Evolutionary conservation across 1,140 invertebrate species (phyloP).

Genomic region (Riptortus pedestris): DNA sequence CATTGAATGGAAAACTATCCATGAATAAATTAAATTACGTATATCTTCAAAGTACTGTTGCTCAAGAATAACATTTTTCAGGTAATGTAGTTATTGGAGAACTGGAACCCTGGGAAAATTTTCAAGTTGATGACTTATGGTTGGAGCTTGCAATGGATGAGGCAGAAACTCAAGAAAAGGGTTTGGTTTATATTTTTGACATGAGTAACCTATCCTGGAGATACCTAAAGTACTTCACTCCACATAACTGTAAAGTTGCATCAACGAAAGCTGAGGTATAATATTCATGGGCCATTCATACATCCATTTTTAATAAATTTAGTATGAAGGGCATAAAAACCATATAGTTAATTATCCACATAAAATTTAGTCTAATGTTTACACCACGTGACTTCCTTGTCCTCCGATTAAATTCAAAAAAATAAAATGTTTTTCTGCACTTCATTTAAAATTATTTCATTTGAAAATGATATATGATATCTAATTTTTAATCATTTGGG

Average conservation of each 20-base stretch:
- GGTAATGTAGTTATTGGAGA: slow-evolving; percentile 30
- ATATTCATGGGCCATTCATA: too few species aligned
- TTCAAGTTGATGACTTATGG: slow-evolving; percentile 35
- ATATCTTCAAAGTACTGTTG: too few species aligned
- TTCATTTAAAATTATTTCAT: too few species aligned
- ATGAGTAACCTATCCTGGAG: slow-evolving; percentile 34
- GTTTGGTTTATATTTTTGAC: slow-evolving; percentile 37
- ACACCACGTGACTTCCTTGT: neutral
- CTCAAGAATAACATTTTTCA: slow-evolving; percentile 20
- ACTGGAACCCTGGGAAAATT: slow-evolving; percentile 27
- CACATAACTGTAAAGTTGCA: slow-evolving; percentile 33
- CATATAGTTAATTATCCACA: neutral
- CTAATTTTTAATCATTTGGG: too few species aligned
- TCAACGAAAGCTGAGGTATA: slow-evolving; percentile 34
- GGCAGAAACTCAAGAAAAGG: slow-evolving; percentile 34
- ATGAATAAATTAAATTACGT: too few species aligned
- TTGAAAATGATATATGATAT: too few species aligned
- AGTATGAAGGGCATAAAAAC: neutral
- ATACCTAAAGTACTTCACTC: slow-evolving; percentile 36
- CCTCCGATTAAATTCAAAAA: neutral
- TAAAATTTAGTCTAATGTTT: neutral
- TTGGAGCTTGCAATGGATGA: slow-evolving; percentile 35
- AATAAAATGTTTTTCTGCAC: too few species aligned
- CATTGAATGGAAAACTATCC: too few species aligned
- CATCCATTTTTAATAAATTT: neutral